A percentile compares a stretch with the other conserved stretches of the same genome.
phyloP scores from a whole-genome alignment of 2,113 vertebrate genomes.

The Pao palembangensis region DNA sequence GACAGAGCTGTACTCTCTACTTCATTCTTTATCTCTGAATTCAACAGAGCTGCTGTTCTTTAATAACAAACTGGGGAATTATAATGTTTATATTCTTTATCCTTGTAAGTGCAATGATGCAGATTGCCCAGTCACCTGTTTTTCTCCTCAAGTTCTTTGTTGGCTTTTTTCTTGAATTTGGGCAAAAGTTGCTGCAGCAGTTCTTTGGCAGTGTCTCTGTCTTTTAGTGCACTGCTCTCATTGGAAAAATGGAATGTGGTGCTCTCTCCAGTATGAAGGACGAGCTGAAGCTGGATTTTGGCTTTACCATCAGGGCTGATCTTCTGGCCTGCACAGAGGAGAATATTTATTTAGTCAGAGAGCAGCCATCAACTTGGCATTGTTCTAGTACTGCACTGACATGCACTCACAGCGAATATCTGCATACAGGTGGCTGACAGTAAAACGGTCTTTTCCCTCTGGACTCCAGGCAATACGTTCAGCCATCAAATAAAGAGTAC shows the following conservation, averaged over 20 bases:
- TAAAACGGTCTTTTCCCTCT: conserved; percentile 96
- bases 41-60: too few relatives aligned
- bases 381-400: too few relatives aligned
- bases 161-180: conserved; percentile 98
- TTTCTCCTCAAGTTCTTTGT: conserved; percentile 98
- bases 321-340: conserved; percentile 87
- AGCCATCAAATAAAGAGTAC: conserved; percentile 96
- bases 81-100: too few relatives aligned
- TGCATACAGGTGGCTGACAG: conserved; percentile 92
- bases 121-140: conserved; percentile 82
- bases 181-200: conserved; percentile 96
- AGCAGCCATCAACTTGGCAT: not conserved
- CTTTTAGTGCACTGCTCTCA: conserved; percentile 90
- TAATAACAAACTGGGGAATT: too few relatives aligned
- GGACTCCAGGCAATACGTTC: conserved; percentile 96
- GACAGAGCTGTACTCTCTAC: too few relatives aligned
- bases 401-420: conserved; percentile 94
- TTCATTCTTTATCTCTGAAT: too few relatives aligned
- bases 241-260: conserved; percentile 98
- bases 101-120: not conserved
- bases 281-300: conserved; percentile 96
- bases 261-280: conserved; percentile 92
- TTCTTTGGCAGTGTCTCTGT: conserved; percentile 92
- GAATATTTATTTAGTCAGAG: not conserved
- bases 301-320: conserved; percentile 98